These are phyloP conservation scores for Cossypha caffra DNA, from an alignment of 2,797 vertebrate genomes.

Conservation along the genomic window DNA sequence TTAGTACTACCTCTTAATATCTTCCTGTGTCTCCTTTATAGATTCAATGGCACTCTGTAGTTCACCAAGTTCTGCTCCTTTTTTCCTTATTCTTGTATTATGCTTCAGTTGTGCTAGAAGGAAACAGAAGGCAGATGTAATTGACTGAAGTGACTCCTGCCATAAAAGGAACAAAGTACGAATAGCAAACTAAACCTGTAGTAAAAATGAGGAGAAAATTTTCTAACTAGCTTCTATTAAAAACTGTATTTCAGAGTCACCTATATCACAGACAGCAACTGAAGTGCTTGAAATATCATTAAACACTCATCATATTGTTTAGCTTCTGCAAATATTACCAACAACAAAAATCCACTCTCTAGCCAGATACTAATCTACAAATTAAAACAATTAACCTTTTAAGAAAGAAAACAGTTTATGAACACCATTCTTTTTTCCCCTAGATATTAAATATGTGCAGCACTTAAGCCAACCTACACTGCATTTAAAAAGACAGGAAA, in stretches of 20 bases:
- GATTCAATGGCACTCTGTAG: conserved; percentile 96
- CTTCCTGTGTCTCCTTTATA: conserved; percentile 93
- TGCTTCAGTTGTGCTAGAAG: conserved; percentile 90
- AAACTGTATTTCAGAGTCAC: not conserved
- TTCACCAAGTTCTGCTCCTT: conserved; percentile 90
- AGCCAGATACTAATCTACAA: not conserved
- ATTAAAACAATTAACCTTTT: not conserved
- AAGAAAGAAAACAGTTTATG: not conserved
- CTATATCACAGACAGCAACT: not conserved
- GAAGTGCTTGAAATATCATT: not conserved
- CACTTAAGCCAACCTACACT: not conserved
- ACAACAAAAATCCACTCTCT: not conserved
- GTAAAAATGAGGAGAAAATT: not conserved
- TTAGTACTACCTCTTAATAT: conserved; percentile 90
- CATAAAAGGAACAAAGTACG: not conserved
- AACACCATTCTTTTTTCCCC: not conserved
- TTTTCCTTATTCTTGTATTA: conserved; percentile 89
- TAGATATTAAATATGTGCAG: not conserved
- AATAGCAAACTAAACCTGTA: not conserved
- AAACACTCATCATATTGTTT: not conserved
- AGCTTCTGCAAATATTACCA: not conserved
- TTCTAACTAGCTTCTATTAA: not conserved
- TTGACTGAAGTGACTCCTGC: not conserved
- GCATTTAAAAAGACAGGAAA: not conserved
- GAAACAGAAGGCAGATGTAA: conserved; percentile 8